Evolutionary conservation across 2,797 vertebrate genomes (phyloP).

Genomic region (Propithecus perrieri): DNA sequence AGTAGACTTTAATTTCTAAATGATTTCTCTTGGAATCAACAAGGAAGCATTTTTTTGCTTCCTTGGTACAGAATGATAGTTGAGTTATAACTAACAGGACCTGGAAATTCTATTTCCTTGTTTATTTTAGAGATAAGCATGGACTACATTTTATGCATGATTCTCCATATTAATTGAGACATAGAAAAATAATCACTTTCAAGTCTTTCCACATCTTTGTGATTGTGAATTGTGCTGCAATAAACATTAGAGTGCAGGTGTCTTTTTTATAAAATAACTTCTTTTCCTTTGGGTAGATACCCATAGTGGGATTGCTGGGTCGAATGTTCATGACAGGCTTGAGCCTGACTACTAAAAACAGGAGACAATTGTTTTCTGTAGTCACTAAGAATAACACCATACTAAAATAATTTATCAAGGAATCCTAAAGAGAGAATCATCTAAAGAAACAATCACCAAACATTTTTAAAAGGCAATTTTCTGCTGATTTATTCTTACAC

Average conservation of each 20-base stretch:
- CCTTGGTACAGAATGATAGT: not conserved
- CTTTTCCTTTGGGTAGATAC: not conserved
- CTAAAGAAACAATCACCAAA: not conserved
- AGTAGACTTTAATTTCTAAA: slow-evolving; percentile 7
- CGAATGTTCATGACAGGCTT: not conserved
- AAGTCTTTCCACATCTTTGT: not conserved
- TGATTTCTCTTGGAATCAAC: slow-evolving; percentile 7
- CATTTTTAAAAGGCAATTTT: not conserved
- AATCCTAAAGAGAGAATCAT: not conserved
- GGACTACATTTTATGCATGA: not conserved
- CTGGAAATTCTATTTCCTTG: not conserved
- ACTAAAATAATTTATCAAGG: not conserved
- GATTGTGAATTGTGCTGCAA: not conserved
- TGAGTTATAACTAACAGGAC: slow-evolving; percentile 21
- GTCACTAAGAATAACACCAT: not conserved
- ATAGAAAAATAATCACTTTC: slow-evolving; percentile 10
- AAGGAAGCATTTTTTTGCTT: not conserved
- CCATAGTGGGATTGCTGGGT: not conserved
- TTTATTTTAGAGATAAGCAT: slow-evolving; percentile 29
- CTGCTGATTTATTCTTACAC: not conserved
- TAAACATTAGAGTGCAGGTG: not conserved
- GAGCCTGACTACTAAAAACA: slow-evolving; percentile 20
- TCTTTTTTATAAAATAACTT: not conserved
- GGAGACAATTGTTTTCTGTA: not conserved
- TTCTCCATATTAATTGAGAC: slow-evolving; percentile 19